Percentiles rank a stretch among this genome's conserved stretches.
Conservation (phyloP, 2,113 vertebrate species). For the Ascaphus truei region DNA sequence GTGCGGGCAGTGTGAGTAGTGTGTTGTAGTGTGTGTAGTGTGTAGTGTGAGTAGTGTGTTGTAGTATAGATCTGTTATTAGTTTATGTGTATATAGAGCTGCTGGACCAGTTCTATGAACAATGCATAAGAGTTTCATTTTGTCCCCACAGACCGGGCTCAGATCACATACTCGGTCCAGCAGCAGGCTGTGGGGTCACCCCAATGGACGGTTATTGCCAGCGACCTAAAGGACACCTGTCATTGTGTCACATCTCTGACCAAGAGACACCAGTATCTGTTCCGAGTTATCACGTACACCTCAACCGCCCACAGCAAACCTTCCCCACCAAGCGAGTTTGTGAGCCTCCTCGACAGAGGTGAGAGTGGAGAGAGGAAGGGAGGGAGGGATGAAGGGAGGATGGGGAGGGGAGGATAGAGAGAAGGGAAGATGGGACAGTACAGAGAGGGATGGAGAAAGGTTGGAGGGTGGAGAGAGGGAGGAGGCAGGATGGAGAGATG, state of each 20-base stretch:
- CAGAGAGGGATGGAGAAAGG: no score
- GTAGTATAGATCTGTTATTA: not conserved
- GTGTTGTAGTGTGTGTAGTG: not conserved
- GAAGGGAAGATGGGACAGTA: no score
- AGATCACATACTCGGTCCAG: slow-evolving; percentile 87
- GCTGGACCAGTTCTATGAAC: not conserved
- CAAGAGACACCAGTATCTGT: slow-evolving; percentile 81
- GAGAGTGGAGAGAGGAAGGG: slow-evolving; percentile 8
- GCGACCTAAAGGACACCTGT: slow-evolving; percentile 70
- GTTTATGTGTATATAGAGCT: not conserved
- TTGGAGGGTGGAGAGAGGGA: no score
- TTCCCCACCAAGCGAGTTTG: slow-evolving; percentile 71
- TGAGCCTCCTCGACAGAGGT: slow-evolving; percentile 85
- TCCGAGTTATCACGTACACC: slow-evolving; percentile 86
- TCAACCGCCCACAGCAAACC: slow-evolving; percentile 92
- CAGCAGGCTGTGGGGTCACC: slow-evolving; percentile 87
- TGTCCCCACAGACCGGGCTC: slow-evolving; percentile 68
- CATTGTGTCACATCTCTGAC: slow-evolving; percentile 74
- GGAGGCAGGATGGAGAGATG: not conserved
- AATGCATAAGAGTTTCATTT: not conserved
- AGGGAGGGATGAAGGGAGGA: no score
- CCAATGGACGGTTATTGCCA: slow-evolving; percentile 86
- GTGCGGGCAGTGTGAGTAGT: no score
- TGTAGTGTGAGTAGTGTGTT: not conserved
- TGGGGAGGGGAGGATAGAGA: no score